A percentile compares a stretch with the other conserved stretches of the same genome.
Conservation (phyloP, 2,113 vertebrate genomes). For the Podarcis muralis region DNA sequence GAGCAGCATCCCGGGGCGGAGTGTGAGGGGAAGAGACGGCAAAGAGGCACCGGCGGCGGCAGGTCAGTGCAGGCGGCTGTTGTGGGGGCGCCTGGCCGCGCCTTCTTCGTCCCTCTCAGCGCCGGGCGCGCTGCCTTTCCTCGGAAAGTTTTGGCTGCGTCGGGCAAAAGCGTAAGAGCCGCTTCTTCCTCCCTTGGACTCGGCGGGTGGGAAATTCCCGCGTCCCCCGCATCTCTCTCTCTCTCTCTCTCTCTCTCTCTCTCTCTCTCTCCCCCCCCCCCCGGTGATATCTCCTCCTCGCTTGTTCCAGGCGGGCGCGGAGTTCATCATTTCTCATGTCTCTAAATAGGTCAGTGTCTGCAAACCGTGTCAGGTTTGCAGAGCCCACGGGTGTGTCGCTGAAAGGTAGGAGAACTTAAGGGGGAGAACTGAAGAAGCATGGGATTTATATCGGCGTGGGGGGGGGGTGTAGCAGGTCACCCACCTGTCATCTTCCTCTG, state of each 20-base stretch:
- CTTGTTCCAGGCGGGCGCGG: not conserved
- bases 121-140: not conserved
- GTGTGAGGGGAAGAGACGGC: not conserved
- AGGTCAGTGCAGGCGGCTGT: not conserved
- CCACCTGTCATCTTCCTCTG: no score
- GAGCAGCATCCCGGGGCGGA: not conserved
- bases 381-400: not conserved
- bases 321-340: not conserved
- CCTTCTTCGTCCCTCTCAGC: not conserved
- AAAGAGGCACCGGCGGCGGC: not conserved
- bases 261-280: not conserved
- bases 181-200: not conserved
- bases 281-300: not conserved
- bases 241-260: not conserved
- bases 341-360: conserved; percentile 54
- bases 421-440: not conserved
- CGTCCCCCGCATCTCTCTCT: not conserved
- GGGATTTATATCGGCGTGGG: no score
- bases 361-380: not conserved
- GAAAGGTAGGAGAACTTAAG: conserved; percentile 1
- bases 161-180: not conserved
- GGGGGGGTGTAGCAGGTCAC: not conserved
- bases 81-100: not conserved
- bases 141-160: not conserved
- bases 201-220: not conserved